phyloP scores from a whole-genome alignment of 2,888 invertebrate species.

The Rotaria macrura region DNA sequence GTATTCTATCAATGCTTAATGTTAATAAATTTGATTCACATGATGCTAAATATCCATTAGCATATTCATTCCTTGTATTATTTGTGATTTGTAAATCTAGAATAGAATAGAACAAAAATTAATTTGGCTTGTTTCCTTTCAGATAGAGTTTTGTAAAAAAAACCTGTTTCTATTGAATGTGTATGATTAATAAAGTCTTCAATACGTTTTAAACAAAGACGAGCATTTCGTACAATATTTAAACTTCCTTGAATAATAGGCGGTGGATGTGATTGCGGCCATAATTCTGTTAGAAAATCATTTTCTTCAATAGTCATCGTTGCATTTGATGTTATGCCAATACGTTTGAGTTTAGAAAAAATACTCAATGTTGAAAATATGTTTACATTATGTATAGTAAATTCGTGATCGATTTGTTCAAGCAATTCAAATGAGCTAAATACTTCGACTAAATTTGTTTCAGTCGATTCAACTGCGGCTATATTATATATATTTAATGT shows the following conservation, averaged over 20 bases:
- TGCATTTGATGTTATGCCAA: background rate
- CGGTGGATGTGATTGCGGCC: background rate
- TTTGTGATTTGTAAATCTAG: background rate
- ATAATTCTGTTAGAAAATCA: background rate
- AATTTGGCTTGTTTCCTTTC: too few species aligned
- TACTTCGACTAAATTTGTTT: background rate
- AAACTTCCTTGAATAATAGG: background rate
- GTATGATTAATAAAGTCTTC: background rate
- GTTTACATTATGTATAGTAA: slow-evolving; percentile 8
- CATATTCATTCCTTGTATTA: background rate
- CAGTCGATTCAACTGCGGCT: background rate
- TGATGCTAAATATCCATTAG: slow-evolving; percentile 20
- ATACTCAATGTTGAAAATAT: background rate
- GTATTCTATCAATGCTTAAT: background rate
- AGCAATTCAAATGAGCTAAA: background rate
- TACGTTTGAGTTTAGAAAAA: background rate
- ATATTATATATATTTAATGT: slow-evolving; percentile 14
- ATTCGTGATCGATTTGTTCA: slow-evolving; percentile 3
- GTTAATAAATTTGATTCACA: slow-evolving; percentile 17
- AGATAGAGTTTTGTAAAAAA: too few species aligned
- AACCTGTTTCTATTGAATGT: background rate
- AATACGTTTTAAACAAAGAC: background rate
- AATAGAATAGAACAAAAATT: background rate
- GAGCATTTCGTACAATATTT: slow-evolving; percentile 4
- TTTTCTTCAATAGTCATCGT: slow-evolving; percentile 1